Base-by-base conservation (phyloP, 2,888 invertebrate genomes). In the Eupithecia subfuscata region DNA sequence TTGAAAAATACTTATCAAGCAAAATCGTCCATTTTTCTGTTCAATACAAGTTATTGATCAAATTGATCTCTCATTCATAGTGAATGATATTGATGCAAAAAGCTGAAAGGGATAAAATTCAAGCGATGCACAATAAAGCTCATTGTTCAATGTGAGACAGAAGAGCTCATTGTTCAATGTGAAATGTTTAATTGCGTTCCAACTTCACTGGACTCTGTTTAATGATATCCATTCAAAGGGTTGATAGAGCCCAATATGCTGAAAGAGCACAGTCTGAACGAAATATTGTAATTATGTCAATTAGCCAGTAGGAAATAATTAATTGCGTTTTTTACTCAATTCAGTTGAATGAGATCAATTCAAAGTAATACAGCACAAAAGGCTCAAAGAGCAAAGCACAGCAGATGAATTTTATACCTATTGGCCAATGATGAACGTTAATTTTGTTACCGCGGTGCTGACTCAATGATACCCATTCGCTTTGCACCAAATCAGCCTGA, bases 131-230 rank as follows among this genome's bases (percentile, higher is more conserved):
- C 48, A 11, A 37, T 52, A 52, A 64, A 60, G 71, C 72, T 74
- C 77, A 77, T 64, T 76, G 77, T 72, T 76, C 71, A 75, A 73
- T 56, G 76, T 67, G 68, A 69, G 30, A 30, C 30, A 30, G n/a
- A 76, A 72, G 68, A 60, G 71, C 74, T 74, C 77, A 77, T 64
- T 76, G 77, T 72, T 76, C 71, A 75, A 73, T 56, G 76, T 67
- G 68, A 69, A 73, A 79, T 79, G 75, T 78, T 77, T 80, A 78
- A 81, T 81, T 81, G 74, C 78, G 69, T 76, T 80, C 78, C 72
- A 79, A 78, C 75, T 75, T 76, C 79, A 78, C 73, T 79, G 73
- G 60, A 70, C 69, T 72, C n/a, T 64, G 34, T 72, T 76, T 70
- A 72, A 72, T 70, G 25, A 60, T 25, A 60, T 70, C 60, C 71